Percentiles rank a stretch among this genome's conserved stretches.
phyloP scores from a whole-genome alignment of 2,797 vertebrate genomes.

The Cuculus canorus region DNA sequence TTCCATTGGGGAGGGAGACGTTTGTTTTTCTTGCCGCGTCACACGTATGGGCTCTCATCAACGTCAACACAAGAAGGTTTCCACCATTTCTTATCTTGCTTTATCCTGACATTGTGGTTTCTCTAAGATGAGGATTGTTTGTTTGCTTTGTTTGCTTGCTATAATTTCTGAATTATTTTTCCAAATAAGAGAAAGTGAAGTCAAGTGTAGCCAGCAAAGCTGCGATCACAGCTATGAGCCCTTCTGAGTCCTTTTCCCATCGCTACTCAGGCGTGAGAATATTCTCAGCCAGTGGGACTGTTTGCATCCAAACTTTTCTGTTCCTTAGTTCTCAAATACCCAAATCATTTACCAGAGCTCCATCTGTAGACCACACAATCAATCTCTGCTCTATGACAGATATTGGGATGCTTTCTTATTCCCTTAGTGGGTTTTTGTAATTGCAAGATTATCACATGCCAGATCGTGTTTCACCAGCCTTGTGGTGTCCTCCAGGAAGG shows the following conservation, averaged over 20 bases:
- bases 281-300: background rate
- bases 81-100: background rate
- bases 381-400: background rate
- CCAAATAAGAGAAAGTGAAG: background rate
- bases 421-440: background rate
- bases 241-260: background rate
- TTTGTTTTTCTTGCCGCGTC: constrained; percentile 26
- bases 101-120: background rate
- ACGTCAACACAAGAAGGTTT: background rate
- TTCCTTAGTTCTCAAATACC: background rate
- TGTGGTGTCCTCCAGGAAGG: background rate
- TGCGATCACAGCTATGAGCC: background rate
- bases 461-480: background rate
- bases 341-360: background rate
- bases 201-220: background rate
- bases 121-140: background rate
- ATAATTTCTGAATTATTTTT: background rate
- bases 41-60: background rate
- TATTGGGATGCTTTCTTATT: background rate
- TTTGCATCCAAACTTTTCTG: background rate
- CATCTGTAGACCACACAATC: background rate
- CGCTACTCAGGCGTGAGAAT: background rate
- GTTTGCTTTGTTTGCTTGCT: constrained; percentile 9
- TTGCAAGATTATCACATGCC: background rate
- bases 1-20: background rate